Base-by-base conservation (phyloP, 1,140 invertebrate species). In the Temnothorax nylanderi region DNA sequence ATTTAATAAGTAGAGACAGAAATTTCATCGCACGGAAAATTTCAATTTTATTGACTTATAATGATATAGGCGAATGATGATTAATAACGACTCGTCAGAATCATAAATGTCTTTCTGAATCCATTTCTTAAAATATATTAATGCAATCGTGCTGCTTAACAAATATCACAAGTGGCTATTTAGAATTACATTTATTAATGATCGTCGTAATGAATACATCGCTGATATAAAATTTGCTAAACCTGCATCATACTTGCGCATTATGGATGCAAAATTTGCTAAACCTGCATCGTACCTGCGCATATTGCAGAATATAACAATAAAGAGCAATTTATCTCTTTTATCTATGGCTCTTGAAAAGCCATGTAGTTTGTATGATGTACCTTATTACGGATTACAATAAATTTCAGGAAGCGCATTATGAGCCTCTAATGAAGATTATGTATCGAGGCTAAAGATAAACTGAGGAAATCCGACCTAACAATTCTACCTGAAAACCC, bases 381-480 rank as follows among this genome's bases (percentile, higher is more conserved):
- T 84, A 41, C 54, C 13, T 47, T 74, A 47, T 18, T 58, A 67
- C 7, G 54, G 10, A 82, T 84, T 75, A 60, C 41, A 47, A 60
- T 84, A 84, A 84, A 60, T 84, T 74, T 84, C 80, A 84, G 80
- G 69, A 84, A 84, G 80, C 16, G 47, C 44, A 37, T 84, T 75
- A 84, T 62, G 69, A 84, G 21, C 13, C 51, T 60, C 41, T 84
- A 84, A 84, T 84, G 51, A 13, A 74, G 69, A 74, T 84, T 84
- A 84, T 75, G 54, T 60, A 74, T 74, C 54, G 67, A 84, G 80
- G 80, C 32, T 84, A 37, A 84, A 62, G 41, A 84, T 75, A 84
- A 84, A 84, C 54, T 84, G 80, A 84, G 80, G 80, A 84, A 84
- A 84, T 84, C 80, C 80, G 80, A 84, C 62, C 54, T 84, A 56